Conservation (phyloP, 2,797 vertebrate species). For the Clarias laeviceps region DNA sequence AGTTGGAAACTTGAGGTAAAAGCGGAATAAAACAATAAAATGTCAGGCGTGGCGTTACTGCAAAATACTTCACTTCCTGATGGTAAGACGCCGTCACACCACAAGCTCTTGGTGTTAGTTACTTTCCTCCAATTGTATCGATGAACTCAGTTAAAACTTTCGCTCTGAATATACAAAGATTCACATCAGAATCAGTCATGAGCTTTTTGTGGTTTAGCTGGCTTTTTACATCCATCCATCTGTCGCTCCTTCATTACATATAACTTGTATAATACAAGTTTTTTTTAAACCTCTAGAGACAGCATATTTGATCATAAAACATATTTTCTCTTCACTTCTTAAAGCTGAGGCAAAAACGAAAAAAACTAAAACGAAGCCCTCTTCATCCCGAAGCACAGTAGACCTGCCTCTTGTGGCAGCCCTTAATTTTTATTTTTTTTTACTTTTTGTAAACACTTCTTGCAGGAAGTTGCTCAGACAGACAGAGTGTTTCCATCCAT, state of each 20-base stretch:
- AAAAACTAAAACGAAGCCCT: slow-evolving; percentile 38
- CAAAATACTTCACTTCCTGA: neutral
- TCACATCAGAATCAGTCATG: neutral
- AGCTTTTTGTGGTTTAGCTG: neutral
- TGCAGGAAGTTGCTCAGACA: slow-evolving; percentile 26
- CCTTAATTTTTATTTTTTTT: neutral
- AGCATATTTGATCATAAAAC: neutral
- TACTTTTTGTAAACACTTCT: neutral
- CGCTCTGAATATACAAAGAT: neutral
- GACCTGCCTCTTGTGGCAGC: slow-evolving; percentile 38
- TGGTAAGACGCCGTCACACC: neutral
- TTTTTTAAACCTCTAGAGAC: neutral
- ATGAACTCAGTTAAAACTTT: neutral
- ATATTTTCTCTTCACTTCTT: neutral
- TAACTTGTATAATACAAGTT: neutral
- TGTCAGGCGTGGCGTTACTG: neutral
- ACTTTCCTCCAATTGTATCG: neutral
- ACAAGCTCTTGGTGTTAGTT: too few relatives aligned
- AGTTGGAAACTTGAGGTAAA: neutral
- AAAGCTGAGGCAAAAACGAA: neutral
- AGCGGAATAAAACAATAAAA: neutral
- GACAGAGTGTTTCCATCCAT: neutral
- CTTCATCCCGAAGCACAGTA: slow-evolving; percentile 67
- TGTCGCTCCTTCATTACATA: slow-evolving; percentile 16
- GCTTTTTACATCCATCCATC: neutral